Percentiles rank a stretch among this genome's conserved stretches.
These are phyloP conservation scores for Euura saliciscinereae DNA, from an alignment of 1,140 invertebrate species.

Conservation along the genomic window DNA sequence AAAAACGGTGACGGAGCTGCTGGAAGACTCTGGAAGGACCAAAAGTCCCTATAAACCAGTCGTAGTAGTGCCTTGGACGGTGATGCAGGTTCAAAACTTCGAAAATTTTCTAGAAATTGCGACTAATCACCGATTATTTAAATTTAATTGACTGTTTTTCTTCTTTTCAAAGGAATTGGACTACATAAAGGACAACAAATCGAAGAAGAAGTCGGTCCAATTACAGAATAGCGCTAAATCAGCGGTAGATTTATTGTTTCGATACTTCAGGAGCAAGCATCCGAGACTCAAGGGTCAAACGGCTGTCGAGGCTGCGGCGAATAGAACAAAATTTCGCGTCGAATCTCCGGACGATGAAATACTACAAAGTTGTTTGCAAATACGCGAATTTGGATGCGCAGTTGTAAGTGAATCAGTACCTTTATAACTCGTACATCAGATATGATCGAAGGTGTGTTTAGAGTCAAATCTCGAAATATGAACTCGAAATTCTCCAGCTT, in stretches of 20 bases:
- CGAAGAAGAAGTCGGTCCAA: conserved; percentile 29
- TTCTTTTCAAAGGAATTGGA: conserved; percentile 48
- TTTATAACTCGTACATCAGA: background rate
- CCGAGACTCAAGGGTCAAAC: conserved; percentile 52
- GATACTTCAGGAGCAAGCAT: conserved; percentile 48
- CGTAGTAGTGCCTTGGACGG: conserved; percentile 54
- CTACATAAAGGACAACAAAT: conserved; percentile 48
- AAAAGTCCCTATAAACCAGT: conserved; percentile 39
- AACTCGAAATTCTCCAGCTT: conserved; percentile 11
- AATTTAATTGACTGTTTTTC: conserved; percentile 21
- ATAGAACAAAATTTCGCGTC: conserved; percentile 41
- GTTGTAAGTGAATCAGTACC: conserved; percentile 37
- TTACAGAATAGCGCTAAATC: conserved; percentile 41
- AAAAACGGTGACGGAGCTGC: conserved; percentile 36
- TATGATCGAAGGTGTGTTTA: background rate
- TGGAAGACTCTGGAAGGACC: conserved; percentile 37
- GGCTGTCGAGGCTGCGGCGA: conserved; percentile 40
- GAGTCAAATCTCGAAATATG: too few species aligned
- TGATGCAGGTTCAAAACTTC: conserved; percentile 43
- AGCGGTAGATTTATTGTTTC: conserved; percentile 48
- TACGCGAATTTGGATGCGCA: conserved; percentile 34
- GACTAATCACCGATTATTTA: background rate
- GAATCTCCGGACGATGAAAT: conserved; percentile 56
- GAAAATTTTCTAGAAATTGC: conserved; percentile 8
- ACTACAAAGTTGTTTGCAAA: conserved; percentile 53